Evolutionary conservation across 2,113 vertebrate species (phyloP), one percentile per base, ranked within the genome.

Genomic region (pig (Sus scrofa)): DNA sequence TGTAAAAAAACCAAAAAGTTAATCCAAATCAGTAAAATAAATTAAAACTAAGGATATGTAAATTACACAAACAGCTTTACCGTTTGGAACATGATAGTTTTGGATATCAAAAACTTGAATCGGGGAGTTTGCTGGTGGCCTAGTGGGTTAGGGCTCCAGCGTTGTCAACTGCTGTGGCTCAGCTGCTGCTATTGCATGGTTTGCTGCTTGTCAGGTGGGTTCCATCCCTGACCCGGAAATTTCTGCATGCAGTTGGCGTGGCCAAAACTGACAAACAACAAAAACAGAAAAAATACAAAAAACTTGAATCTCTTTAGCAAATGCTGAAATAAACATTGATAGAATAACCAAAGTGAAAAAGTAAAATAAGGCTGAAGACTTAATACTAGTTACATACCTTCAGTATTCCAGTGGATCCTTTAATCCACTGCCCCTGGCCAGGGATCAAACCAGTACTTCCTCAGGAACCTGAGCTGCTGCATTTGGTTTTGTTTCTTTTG

Each of bases 71-170:
- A 67, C 10, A 70, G 20, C 24, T 70, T 83, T 60, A 7, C 60
- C 70, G 70, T 95, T 37, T 92, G 56, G 62, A 85, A 81, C 74
- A 60, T 19, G 32, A 73, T 44, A 85, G 26, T 63, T 95, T 93
- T 58, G 65, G 56, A 34, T 58, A 22, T 50, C 9, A 73, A 34
- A 85, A 56, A 54, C 9, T 70, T 82, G 10, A 68, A n/a, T 87
- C 7, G 8, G 44, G 44, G 44, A 44, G 44, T 44, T 44, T 8
- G 5, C 44, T 44, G 44, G 44, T 44, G 44, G 44, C 44, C 44
- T 44, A 44, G 44, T 44, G 44, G 44, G 44, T 44, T 44, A 44
- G 44, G 44, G 44, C 4, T 44, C 44, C 44, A 44, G 44, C 44
- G 44, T 44, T 44, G 44, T 44, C 44, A 44, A 44, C 44, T 44